Conservation (phyloP, 2,888 invertebrate species). For the Acrocyrtus sp. region DNA sequence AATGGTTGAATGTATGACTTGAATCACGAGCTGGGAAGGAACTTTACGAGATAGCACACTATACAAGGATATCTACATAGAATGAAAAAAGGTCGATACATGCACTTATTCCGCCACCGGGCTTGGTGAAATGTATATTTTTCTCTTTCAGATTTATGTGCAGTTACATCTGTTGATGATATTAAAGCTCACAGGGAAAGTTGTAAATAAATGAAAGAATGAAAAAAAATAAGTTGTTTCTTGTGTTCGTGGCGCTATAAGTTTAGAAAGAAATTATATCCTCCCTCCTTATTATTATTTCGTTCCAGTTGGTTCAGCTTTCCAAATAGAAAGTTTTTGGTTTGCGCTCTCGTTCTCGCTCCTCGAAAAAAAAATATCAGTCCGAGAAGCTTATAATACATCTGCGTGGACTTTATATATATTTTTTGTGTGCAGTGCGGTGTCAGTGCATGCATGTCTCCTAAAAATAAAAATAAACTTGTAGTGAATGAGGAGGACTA, state of each 20-base stretch:
- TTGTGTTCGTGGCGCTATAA: neutral
- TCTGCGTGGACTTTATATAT: too few species aligned
- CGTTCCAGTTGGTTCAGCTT: conserved; percentile 9
- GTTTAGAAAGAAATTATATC: neutral
- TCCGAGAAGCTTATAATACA: too few species aligned
- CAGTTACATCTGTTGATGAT: conserved; percentile 16
- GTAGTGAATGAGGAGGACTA: too few species aligned
- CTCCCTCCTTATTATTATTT: neutral
- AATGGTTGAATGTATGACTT: too few species aligned
- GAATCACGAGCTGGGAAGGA: too few species aligned
- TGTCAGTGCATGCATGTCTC: neutral
- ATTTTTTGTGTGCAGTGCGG: neutral
- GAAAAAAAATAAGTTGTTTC: neutral
- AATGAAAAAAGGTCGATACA: too few species aligned
- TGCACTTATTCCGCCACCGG: too few species aligned
- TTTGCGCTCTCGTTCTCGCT: neutral
- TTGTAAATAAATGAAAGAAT: neutral
- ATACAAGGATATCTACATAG: too few species aligned
- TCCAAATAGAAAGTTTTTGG: too few species aligned
- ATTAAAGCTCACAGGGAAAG: neutral
- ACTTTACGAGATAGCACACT: too few species aligned
- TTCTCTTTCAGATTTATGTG: conserved; percentile 17
- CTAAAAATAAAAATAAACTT: too few species aligned
- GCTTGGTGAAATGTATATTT: too few species aligned
- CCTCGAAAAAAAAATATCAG: neutral